Percentiles rank a stretch among this genome's conserved stretches.
Evolutionary conservation across 2,113 vertebrate species (phyloP).

Genomic region (Catharus minimus): DNA sequence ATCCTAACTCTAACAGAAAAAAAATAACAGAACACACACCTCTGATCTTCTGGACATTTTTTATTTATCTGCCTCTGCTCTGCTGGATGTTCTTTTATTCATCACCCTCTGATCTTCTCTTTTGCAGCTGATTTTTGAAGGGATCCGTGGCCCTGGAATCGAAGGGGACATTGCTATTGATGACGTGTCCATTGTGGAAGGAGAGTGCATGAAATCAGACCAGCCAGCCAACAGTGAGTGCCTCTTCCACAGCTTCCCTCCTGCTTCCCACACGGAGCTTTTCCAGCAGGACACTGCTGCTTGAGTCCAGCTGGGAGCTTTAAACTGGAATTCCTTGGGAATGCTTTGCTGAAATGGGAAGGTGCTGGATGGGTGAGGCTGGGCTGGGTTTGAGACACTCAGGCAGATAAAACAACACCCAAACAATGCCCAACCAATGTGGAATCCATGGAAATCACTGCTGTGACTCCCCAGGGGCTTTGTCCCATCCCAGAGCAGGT

Average conservation of each 20-base stretch:
- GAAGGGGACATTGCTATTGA: constrained; percentile 99
- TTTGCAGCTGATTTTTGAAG: constrained; percentile 91
- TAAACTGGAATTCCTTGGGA: background rate
- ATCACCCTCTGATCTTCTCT: background rate
- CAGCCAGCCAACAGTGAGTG: constrained; percentile 87
- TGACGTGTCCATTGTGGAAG: constrained; percentile 93
- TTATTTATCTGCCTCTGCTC: too few relatives aligned
- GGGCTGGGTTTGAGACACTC: background rate
- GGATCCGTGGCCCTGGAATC: constrained; percentile 92
- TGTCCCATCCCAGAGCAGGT: too few relatives aligned
- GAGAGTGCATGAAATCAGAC: constrained; percentile 89
- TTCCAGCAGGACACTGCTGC: background rate
- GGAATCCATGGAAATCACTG: background rate
- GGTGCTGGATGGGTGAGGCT: accelerated
- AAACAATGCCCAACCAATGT: accelerated
- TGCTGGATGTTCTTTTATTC: accelerated
- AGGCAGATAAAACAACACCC: background rate
- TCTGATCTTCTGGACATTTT: background rate
- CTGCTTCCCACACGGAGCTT: background rate
- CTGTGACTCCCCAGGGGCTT: background rate
- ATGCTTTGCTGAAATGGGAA: background rate
- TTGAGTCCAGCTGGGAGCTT: background rate
- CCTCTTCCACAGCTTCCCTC: background rate
- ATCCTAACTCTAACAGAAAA: too few relatives aligned
- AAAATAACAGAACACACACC: background rate